These are phyloP conservation scores for Colistium nudipinnis DNA, from an alignment of 2,113 vertebrate genomes.

Conservation along the genomic window DNA sequence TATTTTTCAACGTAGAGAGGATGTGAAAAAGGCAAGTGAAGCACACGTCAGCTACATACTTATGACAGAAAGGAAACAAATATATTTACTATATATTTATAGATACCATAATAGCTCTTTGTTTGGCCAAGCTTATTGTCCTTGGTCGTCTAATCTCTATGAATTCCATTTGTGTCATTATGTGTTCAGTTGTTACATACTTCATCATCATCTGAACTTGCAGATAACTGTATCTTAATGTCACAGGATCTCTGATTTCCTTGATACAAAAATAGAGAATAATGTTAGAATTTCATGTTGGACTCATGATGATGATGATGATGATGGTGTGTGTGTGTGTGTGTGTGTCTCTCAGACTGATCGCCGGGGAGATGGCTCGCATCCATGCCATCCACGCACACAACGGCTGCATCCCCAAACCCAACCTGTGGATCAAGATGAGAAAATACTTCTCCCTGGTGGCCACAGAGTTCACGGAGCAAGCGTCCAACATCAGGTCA, in stretches of 20 bases:
- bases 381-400: constrained; percentile 93
- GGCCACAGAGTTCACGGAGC: constrained; percentile 88
- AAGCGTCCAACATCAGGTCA: constrained; percentile 87
- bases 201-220: background rate
- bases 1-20: background rate
- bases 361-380: constrained; percentile 93
- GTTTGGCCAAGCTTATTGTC: background rate
- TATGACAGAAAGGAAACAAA: background rate
- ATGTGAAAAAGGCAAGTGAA: constrained; percentile 13
- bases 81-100: no score
- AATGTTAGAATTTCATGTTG: background rate
- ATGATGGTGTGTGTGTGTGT: background rate
- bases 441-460: constrained; percentile 91
- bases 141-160: background rate
- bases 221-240: background rate
- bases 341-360: constrained; percentile 85
- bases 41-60: background rate
- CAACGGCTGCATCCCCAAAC: constrained; percentile 93
- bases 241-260: background rate
- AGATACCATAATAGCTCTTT: no score
- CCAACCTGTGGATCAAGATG: constrained; percentile 95
- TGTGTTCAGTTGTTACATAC: background rate
- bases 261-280: background rate
- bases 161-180: background rate
- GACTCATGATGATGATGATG: background rate